Conservation (phyloP, 2,888 invertebrate genomes). For the Bellardia bayeri region DNA sequence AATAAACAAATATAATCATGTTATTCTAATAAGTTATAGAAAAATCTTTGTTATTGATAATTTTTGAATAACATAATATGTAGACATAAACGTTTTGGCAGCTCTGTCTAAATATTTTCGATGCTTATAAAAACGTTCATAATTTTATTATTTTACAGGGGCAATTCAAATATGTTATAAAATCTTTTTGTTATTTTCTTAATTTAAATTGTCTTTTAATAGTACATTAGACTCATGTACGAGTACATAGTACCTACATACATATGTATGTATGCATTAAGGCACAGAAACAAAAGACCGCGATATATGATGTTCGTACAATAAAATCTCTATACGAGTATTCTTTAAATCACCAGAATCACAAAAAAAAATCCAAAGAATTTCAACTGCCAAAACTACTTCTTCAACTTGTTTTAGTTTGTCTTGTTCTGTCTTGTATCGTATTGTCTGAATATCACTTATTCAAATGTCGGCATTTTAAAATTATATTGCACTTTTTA, state of each 20-base stretch:
- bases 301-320: slow-evolving; percentile 66
- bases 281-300: slow-evolving; percentile 75
- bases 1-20: too few species aligned
- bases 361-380: slow-evolving; percentile 60
- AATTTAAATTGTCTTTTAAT: slow-evolving; percentile 60
- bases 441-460: slow-evolving; percentile 75
- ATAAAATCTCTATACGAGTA: slow-evolving; percentile 60
- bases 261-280: too few species aligned
- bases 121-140: slow-evolving; percentile 75
- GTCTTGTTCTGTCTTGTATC: background rate
- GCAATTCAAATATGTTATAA: slow-evolving; percentile 66
- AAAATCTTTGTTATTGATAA: too few species aligned
- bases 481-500: slow-evolving; percentile 83
- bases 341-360: slow-evolving; percentile 54
- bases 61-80: too few species aligned
- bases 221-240: slow-evolving; percentile 60
- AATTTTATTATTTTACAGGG: slow-evolving; percentile 78
- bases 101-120: slow-evolving; percentile 46
- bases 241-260: background rate
- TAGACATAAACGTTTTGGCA: slow-evolving; percentile 60
- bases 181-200: slow-evolving; percentile 36
- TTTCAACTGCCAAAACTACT: slow-evolving; percentile 44
- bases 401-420: slow-evolving; percentile 55
- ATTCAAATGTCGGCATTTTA: slow-evolving; percentile 80
- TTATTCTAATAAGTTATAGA: too few species aligned